Evolutionary conservation across 2,888 invertebrate genomes (phyloP).

Genomic region (Oxycera nigricornis): DNA sequence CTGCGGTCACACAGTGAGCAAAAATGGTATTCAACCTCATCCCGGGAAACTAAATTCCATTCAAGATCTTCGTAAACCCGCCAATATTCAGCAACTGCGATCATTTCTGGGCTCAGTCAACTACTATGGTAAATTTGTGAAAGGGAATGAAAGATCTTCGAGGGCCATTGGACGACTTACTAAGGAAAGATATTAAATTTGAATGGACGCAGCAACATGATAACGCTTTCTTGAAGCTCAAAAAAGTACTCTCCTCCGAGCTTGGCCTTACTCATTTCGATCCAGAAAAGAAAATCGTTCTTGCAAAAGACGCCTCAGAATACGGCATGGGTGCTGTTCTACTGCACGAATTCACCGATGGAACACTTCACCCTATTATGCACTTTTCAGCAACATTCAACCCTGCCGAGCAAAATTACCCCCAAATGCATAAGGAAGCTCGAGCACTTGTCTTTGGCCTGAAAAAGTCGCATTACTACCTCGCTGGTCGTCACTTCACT

Average conservation of each 20-base stretch:
- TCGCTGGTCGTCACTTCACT: not conserved
- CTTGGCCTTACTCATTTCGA: slow-evolving; percentile 47
- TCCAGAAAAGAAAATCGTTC: slow-evolving; percentile 42
- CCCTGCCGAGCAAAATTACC: no score
- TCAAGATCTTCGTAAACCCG: no score
- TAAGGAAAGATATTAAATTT: slow-evolving; percentile 20
- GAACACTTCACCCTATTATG: slow-evolving; percentile 48
- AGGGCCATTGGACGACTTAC: slow-evolving; percentile 16
- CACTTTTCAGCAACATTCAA: no score
- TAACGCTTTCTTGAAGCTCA: slow-evolving; percentile 40
- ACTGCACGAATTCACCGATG: slow-evolving; percentile 49
- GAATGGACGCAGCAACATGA: slow-evolving; percentile 39
- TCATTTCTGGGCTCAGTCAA: no score
- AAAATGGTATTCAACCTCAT: not conserved
- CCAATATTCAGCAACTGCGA: slow-evolving; percentile 45
- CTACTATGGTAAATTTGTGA: no score
- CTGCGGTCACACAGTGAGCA: no score
- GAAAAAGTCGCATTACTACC: slow-evolving; percentile 46
- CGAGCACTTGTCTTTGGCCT: slow-evolving; percentile 55
- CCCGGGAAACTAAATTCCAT: no score
- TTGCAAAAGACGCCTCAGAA: slow-evolving; percentile 46
- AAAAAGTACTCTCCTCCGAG: slow-evolving; percentile 43
- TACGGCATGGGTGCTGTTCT: slow-evolving; percentile 52
- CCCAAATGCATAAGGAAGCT: no score
- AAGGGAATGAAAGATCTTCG: not conserved